These are phyloP conservation scores for Magallana gigas DNA, from an alignment of 1,140 invertebrate genomes.

Conservation along the genomic window DNA sequence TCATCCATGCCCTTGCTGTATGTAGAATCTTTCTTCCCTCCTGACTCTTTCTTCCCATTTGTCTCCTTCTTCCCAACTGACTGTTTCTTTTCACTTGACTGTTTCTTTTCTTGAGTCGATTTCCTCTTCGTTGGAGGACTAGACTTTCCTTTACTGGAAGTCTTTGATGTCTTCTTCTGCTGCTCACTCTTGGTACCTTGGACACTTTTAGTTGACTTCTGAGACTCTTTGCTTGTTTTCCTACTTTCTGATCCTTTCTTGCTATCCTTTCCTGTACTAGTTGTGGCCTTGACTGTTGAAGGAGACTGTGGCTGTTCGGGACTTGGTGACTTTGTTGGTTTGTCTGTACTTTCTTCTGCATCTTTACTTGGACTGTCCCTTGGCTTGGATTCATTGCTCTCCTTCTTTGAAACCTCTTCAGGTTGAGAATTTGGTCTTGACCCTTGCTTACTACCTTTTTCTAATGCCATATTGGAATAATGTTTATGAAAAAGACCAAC, in stretches of 20 bases:
- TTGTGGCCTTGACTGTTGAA: background rate
- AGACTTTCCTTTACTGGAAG: background rate
- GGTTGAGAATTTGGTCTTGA: background rate
- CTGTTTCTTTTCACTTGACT: background rate
- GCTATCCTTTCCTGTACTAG: background rate
- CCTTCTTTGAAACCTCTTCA: background rate
- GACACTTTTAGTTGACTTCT: background rate
- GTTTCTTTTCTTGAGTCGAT: background rate
- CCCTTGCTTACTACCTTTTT: background rate
- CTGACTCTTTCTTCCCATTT: background rate
- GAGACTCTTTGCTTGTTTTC: background rate
- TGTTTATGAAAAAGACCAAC: background rate
- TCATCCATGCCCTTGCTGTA: background rate
- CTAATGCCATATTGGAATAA: background rate
- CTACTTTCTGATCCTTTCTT: background rate
- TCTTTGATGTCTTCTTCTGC: constrained; percentile 13
- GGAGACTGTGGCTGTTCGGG: background rate
- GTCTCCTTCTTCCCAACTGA: background rate
- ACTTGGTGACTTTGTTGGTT: constrained; percentile 12
- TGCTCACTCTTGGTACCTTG: background rate
- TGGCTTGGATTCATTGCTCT: constrained; percentile 10
- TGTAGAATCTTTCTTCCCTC: background rate
- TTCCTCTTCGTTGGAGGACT: background rate
- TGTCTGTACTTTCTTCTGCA: background rate
- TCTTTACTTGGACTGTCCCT: background rate